Conservation (phyloP, 2,113 vertebrate species). For the Guaruba guarouba region DNA sequence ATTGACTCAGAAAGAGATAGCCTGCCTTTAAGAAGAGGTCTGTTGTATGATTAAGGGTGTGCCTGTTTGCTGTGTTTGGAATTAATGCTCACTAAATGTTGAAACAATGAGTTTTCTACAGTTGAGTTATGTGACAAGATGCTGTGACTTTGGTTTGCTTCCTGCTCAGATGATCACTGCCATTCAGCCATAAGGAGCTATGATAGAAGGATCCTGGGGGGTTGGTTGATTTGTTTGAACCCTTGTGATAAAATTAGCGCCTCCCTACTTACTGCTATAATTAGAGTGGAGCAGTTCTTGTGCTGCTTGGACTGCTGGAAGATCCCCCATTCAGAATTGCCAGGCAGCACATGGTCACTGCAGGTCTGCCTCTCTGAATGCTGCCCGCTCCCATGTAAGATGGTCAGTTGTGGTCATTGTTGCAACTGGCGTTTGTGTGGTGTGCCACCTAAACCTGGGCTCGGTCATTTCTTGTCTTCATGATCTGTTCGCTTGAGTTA, state of each 20-base stretch:
- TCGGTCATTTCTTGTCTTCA: background rate
- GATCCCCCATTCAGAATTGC: background rate
- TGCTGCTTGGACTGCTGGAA: background rate
- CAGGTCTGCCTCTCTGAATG: accelerated
- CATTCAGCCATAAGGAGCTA: background rate
- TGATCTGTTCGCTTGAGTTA: background rate
- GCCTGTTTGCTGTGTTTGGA: constrained; percentile 15
- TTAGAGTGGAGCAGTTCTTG: background rate
- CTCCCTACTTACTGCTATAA: background rate
- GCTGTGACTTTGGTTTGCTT: background rate
- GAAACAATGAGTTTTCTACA: background rate
- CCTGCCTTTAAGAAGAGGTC: background rate
- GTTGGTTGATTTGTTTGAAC: background rate
- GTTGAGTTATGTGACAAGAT: background rate
- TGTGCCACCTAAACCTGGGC: background rate
- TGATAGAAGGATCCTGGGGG: background rate
- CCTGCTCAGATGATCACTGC: background rate
- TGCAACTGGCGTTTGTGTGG: background rate
- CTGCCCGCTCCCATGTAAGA: background rate
- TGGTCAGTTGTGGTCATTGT: background rate
- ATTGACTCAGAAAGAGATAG: constrained; percentile 15
- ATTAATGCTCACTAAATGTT: constrained; percentile 8
- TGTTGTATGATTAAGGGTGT: constrained; percentile 30
- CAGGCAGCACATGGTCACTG: accelerated
- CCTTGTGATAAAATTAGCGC: background rate